Evolutionary conservation across 2,113 vertebrate genomes (phyloP), one percentile per base, ranked within the genome.

Genomic region (Polypterus bichir): DNA sequence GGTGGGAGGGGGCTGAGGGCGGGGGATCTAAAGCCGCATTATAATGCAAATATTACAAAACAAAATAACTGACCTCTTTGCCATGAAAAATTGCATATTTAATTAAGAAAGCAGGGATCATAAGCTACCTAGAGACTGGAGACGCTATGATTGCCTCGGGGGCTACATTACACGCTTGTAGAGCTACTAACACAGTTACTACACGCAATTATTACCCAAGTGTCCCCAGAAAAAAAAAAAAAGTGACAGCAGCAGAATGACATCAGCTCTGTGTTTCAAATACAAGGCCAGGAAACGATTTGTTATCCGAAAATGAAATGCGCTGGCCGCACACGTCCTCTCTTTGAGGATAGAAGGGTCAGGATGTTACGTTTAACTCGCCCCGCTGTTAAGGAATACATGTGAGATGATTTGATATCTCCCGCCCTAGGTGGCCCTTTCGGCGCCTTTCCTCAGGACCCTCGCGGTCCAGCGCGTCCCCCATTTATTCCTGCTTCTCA

Each of bases 11-110:
- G 27, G 27, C 27, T 27, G 27, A 27, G 27, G 74, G 75, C 79
- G 77, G 77, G 82, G 65, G 83, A 83, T 82, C 79, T 80, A 82
- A 83, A 83, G 89, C 86, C 87, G 89, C 83, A 90, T 88, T 90
- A 87, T 85, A 87, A 88, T 85, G 82, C 83, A 83, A 87, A 65
- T 57, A 66, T 49, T 10, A 8, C 9, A 6, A 57, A 86, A 86
- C 81, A 86, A 89, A 88, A 89, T 86, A 88, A 89, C 87, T 89
- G 87, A 92, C 88, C 88, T 88, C 85, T 73, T 89, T 89, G 89
- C 84, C 77, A 83, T 91, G 88, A 90, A 88, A 92, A 91, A 86
- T 86, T 93, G 91, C 90, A 94, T 94, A 91, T 92, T 92, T 92
- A 93, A 94, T 92, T 92, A 92, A 88, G 87, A 92, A 87, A 84